A percentile compares a stretch with the other conserved stretches of the same genome.
Conservation (phyloP, 2,797 vertebrate species). For the Enteromius thamalakanensis region DNA sequence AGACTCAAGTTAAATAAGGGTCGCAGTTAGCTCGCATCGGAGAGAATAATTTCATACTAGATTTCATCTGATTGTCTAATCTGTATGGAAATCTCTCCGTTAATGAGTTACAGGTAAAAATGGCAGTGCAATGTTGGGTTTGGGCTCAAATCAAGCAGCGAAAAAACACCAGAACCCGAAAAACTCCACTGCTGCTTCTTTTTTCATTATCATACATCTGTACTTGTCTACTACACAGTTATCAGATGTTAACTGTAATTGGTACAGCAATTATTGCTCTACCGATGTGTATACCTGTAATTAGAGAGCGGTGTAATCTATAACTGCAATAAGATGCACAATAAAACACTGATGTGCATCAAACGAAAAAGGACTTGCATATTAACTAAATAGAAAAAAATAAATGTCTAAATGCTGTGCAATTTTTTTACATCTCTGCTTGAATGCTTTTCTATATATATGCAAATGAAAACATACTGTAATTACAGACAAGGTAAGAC, state of each 20-base stretch:
- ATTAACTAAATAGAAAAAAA: constrained; percentile 19
- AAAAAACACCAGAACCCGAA: neutral
- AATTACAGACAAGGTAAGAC: constrained; percentile 57
- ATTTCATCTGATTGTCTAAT: constrained; percentile 32
- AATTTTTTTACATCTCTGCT: constrained; percentile 45
- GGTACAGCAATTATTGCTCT: constrained; percentile 18
- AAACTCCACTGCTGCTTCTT: constrained; percentile 5
- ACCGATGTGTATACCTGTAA: constrained; percentile 6
- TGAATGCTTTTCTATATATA: constrained; percentile 60
- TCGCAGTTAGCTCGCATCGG: constrained; percentile 21
- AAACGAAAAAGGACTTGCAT: neutral
- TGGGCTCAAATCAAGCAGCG: neutral
- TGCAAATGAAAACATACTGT: constrained; percentile 60
- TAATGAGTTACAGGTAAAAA: constrained; percentile 39
- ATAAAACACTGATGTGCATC: neutral
- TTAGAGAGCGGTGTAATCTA: neutral
- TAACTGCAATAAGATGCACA: neutral
- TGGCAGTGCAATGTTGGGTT: neutral
- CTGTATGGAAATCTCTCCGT: constrained; percentile 45
- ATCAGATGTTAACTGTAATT: constrained; percentile 44
- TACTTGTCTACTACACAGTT: constrained; percentile 16
- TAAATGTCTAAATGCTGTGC: constrained; percentile 24
- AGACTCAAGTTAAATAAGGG: constrained; percentile 14
- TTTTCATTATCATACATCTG: constrained; percentile 19
- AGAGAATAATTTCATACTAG: constrained; percentile 38